Evolutionary conservation across 1,140 invertebrate genomes (phyloP).

Genomic region (Zaprionus ornatus): DNA sequence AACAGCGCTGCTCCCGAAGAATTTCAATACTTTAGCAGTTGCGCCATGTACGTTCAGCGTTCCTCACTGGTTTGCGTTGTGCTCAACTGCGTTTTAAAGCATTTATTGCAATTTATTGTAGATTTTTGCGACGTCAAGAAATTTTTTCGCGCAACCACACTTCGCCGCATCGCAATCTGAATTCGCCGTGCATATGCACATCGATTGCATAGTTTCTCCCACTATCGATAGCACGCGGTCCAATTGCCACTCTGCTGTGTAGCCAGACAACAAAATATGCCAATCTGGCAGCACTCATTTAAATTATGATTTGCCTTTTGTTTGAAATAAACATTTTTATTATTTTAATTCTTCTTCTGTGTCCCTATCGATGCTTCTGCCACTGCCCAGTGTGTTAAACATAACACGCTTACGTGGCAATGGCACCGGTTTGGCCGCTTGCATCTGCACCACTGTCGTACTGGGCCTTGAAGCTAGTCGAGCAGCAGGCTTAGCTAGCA

Average conservation of each 20-base stretch:
- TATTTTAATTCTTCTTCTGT: slow-evolving; percentile 30
- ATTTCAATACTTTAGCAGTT: slow-evolving; percentile 47
- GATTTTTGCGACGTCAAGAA: slow-evolving; percentile 62
- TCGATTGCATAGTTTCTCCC: slow-evolving; percentile 20
- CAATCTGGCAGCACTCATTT: slow-evolving; percentile 10
- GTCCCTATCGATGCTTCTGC: slow-evolving; percentile 33
- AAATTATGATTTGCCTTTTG: neutral
- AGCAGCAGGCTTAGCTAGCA: slow-evolving; percentile 63
- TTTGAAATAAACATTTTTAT: neutral
- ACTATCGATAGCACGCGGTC: slow-evolving; percentile 23
- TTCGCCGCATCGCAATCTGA: slow-evolving; percentile 47
- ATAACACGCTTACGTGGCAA: slow-evolving; percentile 78
- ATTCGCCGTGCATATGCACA: slow-evolving; percentile 29
- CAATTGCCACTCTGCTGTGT: neutral
- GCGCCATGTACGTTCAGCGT: slow-evolving; percentile 59
- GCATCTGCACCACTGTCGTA: neutral
- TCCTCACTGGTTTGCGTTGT: slow-evolving; percentile 56
- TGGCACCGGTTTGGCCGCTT: slow-evolving; percentile 54
- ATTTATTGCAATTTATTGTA: slow-evolving; percentile 59
- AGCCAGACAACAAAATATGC: slow-evolving; percentile 4
- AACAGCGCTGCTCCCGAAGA: slow-evolving; percentile 41
- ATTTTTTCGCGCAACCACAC: slow-evolving; percentile 62
- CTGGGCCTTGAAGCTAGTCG: slow-evolving; percentile 1
- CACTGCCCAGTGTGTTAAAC: slow-evolving; percentile 59
- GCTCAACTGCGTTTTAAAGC: slow-evolving; percentile 57